phyloP scores from a whole-genome alignment of 30 jellyfish, hydroid and myxozoan genomes.

The Cassiopea xamachana region DNA sequence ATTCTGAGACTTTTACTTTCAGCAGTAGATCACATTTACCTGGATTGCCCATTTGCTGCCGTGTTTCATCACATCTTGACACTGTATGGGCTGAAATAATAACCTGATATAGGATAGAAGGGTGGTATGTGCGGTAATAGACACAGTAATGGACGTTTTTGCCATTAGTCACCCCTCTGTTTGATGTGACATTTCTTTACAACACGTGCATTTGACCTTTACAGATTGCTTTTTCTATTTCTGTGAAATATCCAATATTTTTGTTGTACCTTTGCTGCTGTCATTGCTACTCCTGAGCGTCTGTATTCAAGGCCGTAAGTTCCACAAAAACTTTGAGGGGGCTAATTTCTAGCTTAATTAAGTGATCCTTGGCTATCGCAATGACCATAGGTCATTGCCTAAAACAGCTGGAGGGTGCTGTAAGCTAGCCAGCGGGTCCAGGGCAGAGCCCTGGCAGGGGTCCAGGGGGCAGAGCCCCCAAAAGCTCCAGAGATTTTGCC shows the following conservation, averaged over 20 bases:
- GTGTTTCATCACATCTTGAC: slow-evolving; percentile 63
- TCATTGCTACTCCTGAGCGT: slow-evolving; percentile 64
- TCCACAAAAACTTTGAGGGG: too few species aligned
- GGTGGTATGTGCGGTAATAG: slow-evolving; percentile 71
- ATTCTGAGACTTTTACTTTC: too few species aligned
- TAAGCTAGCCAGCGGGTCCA: too few species aligned
- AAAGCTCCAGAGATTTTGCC: too few species aligned
- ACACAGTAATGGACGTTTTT: slow-evolving; percentile 41
- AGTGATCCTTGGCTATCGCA: too few species aligned
- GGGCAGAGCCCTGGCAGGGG: too few species aligned
- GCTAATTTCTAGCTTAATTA: too few species aligned
- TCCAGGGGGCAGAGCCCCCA: too few species aligned
- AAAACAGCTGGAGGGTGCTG: too few species aligned
- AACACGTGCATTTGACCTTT: slow-evolving; percentile 45
- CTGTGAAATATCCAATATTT: slow-evolving; percentile 62
- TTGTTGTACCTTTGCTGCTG: slow-evolving; percentile 48
- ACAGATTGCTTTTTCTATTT: slow-evolving; percentile 54
- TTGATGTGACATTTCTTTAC: slow-evolving; percentile 63
- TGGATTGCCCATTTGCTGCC: slow-evolving; percentile 15
- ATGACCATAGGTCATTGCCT: too few species aligned
- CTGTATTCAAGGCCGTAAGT: not conserved
- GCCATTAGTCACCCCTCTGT: slow-evolving; percentile 71
- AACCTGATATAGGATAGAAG: slow-evolving; percentile 64
- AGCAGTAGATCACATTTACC: too few species aligned
- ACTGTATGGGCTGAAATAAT: slow-evolving; percentile 67